Conservation (phyloP, 2,888 invertebrate genomes). For the Pterostichus niger region DNA sequence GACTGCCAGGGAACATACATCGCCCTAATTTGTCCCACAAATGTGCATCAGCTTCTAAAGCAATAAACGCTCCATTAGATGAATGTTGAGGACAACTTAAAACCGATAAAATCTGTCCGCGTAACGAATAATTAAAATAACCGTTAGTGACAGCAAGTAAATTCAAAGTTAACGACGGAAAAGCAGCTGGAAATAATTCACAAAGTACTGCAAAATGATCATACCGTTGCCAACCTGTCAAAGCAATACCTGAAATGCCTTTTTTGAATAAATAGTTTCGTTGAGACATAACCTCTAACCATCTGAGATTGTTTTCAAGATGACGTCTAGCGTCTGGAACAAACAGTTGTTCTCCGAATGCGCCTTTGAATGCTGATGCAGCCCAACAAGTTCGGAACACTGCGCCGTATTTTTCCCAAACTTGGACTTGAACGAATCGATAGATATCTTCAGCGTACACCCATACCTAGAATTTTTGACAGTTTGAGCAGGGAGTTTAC, state of each 20-base stretch:
- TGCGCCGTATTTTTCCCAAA: conserved; percentile 85
- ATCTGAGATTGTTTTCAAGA: conserved; percentile 85
- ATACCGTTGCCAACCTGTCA: conserved; percentile 83
- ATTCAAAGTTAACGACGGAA: conserved; percentile 83
- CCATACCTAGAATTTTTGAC: conserved; percentile 79
- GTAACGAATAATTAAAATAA: conserved; percentile 80
- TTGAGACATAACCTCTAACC: conserved; percentile 84
- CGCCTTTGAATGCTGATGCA: conserved; percentile 88
- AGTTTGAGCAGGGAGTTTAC: too few species aligned
- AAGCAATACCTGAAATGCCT: conserved; percentile 79
- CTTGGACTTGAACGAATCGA: conserved; percentile 77
- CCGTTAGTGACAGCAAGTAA: conserved; percentile 81
- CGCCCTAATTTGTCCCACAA: conserved; percentile 82
- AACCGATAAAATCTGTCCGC: conserved; percentile 77
- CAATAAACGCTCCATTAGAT: conserved; percentile 77
- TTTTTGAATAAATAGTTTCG: conserved; percentile 79
- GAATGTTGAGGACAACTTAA: conserved; percentile 79
- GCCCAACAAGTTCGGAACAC: conserved; percentile 86
- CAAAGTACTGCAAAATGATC: conserved; percentile 86
- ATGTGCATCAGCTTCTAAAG: conserved; percentile 81
- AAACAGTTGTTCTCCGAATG: conserved; percentile 85
- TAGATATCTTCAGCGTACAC: conserved; percentile 87
- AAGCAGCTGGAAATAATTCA: conserved; percentile 83
- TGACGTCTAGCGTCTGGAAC: conserved; percentile 84
- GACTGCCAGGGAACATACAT: conserved; percentile 83